Conservation (phyloP, 2,797 vertebrate species). For the Coccyzus lansbergi region DNA sequence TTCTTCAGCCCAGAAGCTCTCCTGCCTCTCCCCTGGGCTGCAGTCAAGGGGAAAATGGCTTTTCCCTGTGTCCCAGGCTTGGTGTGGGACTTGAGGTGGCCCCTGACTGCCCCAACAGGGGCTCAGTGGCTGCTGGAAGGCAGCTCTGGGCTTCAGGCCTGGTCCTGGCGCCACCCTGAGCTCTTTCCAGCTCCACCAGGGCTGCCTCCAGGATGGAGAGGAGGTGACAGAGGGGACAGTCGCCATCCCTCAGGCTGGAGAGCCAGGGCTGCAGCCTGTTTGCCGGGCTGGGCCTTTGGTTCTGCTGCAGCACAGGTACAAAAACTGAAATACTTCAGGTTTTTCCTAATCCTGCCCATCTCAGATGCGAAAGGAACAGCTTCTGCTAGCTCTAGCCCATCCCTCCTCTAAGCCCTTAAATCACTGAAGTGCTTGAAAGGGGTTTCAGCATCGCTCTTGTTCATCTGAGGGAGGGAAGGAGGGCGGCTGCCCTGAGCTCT, state of each 20-base stretch:
- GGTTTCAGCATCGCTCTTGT: too few species aligned
- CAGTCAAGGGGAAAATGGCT: fast-evolving
- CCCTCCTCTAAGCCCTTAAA: background rate
- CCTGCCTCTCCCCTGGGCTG: background rate
- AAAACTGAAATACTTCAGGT: fast-evolving
- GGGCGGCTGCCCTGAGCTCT: background rate
- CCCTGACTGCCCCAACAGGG: background rate
- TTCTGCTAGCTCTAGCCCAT: background rate
- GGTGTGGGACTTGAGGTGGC: too few species aligned
- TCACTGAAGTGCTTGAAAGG: fast-evolving
- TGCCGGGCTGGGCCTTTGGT: background rate
- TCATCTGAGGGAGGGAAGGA: background rate
- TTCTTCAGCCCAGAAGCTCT: background rate
- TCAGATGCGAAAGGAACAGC: fast-evolving
- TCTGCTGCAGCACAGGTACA: background rate
- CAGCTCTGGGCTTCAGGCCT: background rate
- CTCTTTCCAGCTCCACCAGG: fast-evolving
- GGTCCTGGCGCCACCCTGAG: background rate
- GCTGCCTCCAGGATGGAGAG: too few species aligned
- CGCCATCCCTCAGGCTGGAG: fast-evolving
- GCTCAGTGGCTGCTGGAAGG: fast-evolving
- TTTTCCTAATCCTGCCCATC: background rate
- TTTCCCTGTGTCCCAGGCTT: background rate
- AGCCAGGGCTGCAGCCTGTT: background rate
- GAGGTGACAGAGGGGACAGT: too few species aligned